Conservation (phyloP, 2,888 invertebrate species). For the Brachyptera risi region DNA sequence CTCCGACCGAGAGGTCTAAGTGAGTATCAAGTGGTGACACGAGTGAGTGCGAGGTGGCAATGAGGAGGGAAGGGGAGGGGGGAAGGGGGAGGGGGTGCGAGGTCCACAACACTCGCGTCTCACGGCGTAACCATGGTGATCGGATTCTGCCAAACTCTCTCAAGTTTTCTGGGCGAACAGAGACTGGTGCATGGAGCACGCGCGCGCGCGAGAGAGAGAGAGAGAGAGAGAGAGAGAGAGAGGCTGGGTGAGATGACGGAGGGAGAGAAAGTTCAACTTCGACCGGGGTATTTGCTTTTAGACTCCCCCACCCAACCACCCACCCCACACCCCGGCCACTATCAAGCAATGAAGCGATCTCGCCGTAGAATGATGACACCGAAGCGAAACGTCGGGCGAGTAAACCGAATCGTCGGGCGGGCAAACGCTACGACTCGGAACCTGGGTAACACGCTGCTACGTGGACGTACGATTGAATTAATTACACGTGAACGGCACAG, state of each 20-base stretch:
- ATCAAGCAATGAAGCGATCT: not conserved
- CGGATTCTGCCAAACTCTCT: no score
- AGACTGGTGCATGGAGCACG: slow-evolving; percentile 30
- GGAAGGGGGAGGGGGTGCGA: not conserved
- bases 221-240: no score
- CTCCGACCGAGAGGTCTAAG: no score
- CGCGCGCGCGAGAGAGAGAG: slow-evolving; percentile 21
- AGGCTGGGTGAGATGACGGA: no score
- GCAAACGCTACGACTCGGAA: no score
- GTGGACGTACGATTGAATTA: not conserved
- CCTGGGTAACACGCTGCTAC: no score
- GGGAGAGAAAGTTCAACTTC: no score
- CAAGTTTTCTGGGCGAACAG: slow-evolving; percentile 10
- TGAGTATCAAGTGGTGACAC: no score
- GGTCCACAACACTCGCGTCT: not conserved
- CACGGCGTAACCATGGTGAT: slow-evolving; percentile 26
- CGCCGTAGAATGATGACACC: not conserved
- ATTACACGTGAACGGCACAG: no score
- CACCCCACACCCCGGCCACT: slow-evolving; percentile 5
- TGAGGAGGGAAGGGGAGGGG: not conserved
- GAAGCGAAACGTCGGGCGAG: no score
- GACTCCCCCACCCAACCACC: slow-evolving; percentile 11
- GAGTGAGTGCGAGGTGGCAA: not conserved
- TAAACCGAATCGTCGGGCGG: no score
- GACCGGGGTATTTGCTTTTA: slow-evolving; percentile 15